Base-by-base conservation (phyloP, 1,140 invertebrate species). In the Trichonephila inaurata region DNA sequence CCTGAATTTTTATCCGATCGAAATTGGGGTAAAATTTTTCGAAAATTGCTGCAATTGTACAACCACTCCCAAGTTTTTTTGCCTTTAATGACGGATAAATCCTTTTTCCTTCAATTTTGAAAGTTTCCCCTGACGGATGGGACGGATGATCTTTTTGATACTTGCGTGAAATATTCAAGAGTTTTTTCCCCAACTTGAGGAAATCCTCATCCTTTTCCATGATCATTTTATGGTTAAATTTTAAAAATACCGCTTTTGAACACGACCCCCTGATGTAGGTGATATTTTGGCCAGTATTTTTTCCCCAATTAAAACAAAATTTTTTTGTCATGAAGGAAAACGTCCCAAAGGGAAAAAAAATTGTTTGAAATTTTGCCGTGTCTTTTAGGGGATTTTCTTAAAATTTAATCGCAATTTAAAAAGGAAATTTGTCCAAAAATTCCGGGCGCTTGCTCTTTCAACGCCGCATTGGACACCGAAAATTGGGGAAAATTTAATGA, bases 261-360 rank as follows among this genome's bases (percentile, higher is more conserved):
- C 72, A 92, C 83, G 62, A 92, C 21, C 10, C 60, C 19, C 5
- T 92, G 1, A 86, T 92, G 91, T 92, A 87, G 1, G 33, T 0
- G 91, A 92, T 16, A 18, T 92, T 0, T 21, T 92, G 83, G 62
- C 91, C 5, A 92, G 91, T 60, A 8, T 19, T 19, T 87, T 92
- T 5, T 83, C 16, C 72, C 91, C 40, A 92, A 92, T 40, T 92
- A 92, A 83, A 69, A 60, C 40, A 83, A 0, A 92, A 92, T 62
- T 87, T 92, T 87, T 92, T 86, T 40, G 61, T 92, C 0, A 61
- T 86, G 10, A 92, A 92, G 33, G 91, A 2, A 21, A 1, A 87
- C 83, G 0, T 16, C 44, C 0, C 87, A 92, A 6, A 83, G 91
- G 8, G 87, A 92, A 72, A 92, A 82, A 14, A 92, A 92, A 40